Base-by-base conservation (phyloP, 1,140 invertebrate genomes). In the Drosophila trapezifrons region DNA sequence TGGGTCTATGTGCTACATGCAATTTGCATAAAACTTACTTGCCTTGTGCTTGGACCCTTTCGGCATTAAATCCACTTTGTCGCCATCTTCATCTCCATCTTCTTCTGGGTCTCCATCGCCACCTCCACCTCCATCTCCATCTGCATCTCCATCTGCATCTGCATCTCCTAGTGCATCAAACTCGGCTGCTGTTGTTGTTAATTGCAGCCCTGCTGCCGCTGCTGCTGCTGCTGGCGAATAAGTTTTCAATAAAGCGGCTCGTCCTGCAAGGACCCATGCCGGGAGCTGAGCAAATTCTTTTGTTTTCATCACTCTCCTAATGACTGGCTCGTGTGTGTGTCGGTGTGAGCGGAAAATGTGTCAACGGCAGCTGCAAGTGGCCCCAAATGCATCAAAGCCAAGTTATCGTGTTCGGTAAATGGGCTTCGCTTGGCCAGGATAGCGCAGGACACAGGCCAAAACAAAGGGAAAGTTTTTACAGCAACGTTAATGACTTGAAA, bases 1-100 rank as follows among this genome's bases (percentile, higher is more conserved):
- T 60, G 45, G 45, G 37, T 54, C 27, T 43, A 67, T 37, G 66
- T 37, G 66, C 72, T 49, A 89, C 84, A 80, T 83, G 76, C 84
- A 82, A 87, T 87, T 87, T 87, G 84, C 83, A 87, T 87, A 87
- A 76, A 87, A 87, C 79, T 86, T 86, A 80, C 79, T 86, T 87
- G 83, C 49, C 49, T 74, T 52, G 49, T 35, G 49, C 49, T 35
- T 32, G 65, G 65, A 65, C 79, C 76, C 72, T 66, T 69, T 83
- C 80, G 83, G 82, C 82, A 73, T 62, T 76, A 86, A 78, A 86
- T 76, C 66, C 83, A 86, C 79, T 86, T 83, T 71, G 84, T 76
- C 71, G 59, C 54, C 78, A 87, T 49, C 63, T 45, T 22, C 62
- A 32, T 32, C 29, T 32, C 29, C 29, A 20, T 37, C 18, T 54